phyloP scores from a whole-genome alignment of 2,797 vertebrate genomes.

The Pseudochirops corinnae region DNA sequence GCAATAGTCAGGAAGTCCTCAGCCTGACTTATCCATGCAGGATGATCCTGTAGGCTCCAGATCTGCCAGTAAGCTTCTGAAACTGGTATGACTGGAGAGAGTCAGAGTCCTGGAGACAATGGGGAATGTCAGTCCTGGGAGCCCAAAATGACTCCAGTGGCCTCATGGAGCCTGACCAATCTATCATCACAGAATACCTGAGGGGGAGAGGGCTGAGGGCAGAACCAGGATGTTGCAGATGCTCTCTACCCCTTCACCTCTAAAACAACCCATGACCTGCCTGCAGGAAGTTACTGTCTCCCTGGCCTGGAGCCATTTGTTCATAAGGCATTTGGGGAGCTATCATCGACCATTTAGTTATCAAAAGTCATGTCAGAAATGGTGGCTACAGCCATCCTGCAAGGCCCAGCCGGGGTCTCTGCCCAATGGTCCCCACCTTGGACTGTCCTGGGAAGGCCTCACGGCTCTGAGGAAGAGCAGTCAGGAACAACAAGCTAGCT shows the following conservation, averaged over 20 bases:
- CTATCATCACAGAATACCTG: conserved; percentile 83
- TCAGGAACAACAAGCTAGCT: background rate
- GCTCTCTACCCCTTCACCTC: background rate
- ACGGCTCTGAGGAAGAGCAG: background rate
- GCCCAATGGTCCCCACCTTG: too few species aligned
- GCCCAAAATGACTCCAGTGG: conserved; percentile 84
- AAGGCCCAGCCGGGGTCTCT: background rate
- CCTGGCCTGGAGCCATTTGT: background rate
- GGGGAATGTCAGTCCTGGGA: conserved; percentile 77
- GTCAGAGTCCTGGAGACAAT: conserved; percentile 58
- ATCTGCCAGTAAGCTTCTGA: background rate
- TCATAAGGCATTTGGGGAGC: background rate
- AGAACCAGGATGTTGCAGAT: background rate
- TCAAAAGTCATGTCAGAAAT: background rate
- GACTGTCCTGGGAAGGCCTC: background rate
- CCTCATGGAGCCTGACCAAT: conserved; percentile 83
- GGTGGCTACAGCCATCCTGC: background rate
- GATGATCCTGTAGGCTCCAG: background rate
- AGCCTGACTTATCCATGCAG: background rate
- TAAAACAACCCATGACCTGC: background rate
- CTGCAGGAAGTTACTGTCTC: background rate
- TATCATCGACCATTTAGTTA: background rate
- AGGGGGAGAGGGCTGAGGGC: background rate
- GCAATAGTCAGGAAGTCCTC: background rate
- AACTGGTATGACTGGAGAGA: conserved; percentile 47